Conservation (phyloP, 1,140 invertebrate genomes). For the Neotoxoptera formosana region DNA sequence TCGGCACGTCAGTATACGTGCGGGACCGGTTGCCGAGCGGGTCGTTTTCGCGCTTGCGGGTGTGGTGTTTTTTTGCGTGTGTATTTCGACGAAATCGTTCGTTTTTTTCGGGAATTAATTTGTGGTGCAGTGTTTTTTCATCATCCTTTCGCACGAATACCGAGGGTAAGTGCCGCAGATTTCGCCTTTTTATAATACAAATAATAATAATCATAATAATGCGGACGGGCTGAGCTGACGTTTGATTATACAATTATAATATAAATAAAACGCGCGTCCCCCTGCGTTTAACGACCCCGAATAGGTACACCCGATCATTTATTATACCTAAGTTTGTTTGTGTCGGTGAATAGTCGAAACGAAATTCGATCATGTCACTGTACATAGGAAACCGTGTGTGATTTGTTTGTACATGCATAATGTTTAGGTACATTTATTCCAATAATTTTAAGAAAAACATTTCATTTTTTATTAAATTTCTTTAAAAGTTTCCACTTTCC, state of each 20-base stretch:
- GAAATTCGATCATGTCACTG: neutral
- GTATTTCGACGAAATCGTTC: neutral
- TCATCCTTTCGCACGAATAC: too few relatives aligned
- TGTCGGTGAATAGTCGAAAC: neutral
- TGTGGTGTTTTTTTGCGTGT: neutral
- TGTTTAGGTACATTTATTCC: neutral
- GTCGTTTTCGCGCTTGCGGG: too few relatives aligned
- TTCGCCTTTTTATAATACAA: neutral
- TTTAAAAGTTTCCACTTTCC: neutral
- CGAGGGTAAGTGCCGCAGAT: neutral
- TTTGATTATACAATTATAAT: neutral
- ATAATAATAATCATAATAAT: neutral
- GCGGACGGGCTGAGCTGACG: neutral
- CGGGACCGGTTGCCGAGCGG: conserved; percentile 1
- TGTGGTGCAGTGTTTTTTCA: neutral
- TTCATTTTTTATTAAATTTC: neutral
- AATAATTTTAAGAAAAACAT: neutral
- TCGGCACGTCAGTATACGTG: neutral
- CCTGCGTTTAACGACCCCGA: neutral
- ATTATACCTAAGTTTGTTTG: neutral
- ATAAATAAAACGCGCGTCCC: neutral
- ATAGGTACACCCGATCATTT: neutral
- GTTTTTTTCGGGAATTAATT: neutral
- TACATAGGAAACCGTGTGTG: too few relatives aligned
- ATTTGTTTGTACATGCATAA: neutral